phyloP scores from a whole-genome alignment of 2,888 invertebrate genomes.

The Colostygia pectinataria region DNA sequence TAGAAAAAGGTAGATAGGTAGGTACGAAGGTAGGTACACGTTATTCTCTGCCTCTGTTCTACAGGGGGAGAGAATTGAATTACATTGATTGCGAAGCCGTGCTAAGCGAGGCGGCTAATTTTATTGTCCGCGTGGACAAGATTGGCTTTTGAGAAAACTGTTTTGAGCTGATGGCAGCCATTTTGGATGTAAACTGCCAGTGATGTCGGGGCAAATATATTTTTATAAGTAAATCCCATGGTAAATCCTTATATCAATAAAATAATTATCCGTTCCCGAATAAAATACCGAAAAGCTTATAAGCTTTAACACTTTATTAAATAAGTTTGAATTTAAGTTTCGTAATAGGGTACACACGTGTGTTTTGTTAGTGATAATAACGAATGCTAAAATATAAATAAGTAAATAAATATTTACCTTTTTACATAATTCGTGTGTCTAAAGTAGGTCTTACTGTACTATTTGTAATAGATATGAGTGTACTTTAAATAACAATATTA shows the following conservation, averaged over 20 bases:
- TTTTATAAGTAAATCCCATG: too few species aligned
- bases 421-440: constrained; percentile 10
- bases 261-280: too few species aligned
- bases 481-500: too few species aligned
- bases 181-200: constrained; percentile 8
- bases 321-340: too few species aligned
- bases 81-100: constrained; percentile 17
- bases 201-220: neutral
- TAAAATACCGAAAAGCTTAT: too few species aligned
- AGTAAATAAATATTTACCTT: constrained; percentile 19
- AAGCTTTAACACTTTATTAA: too few species aligned
- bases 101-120: constrained; percentile 28
- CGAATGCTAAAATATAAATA: too few species aligned
- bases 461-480: constrained; percentile 29
- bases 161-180: constrained; percentile 2
- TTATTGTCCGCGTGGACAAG: constrained; percentile 24
- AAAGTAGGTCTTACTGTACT: constrained; percentile 5
- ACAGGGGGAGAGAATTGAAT: constrained; percentile 20
- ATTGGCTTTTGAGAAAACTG: constrained; percentile 12
- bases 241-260: too few species aligned
- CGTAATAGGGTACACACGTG: too few species aligned
- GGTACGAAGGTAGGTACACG: neutral
- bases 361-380: too few species aligned
- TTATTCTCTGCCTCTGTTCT: constrained; percentile 3
- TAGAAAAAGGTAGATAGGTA: too few species aligned